A percentile compares a stretch with the other conserved stretches of the same genome.
These are phyloP conservation scores for Phenganax marumi DNA, from an alignment of 92 coral and sea anemone genomes.

Conservation along the genomic window DNA sequence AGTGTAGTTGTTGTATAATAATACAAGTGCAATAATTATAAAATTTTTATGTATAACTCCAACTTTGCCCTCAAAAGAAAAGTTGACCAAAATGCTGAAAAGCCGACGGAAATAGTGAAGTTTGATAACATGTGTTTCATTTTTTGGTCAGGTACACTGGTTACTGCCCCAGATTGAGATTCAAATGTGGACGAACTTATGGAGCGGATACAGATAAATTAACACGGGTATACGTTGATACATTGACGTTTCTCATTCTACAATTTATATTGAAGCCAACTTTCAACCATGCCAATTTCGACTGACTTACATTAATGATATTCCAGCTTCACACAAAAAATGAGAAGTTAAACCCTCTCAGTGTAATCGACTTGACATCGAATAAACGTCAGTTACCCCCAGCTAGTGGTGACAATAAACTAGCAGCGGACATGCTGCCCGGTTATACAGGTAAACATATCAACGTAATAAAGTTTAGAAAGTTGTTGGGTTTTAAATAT, in stretches of 20 bases:
- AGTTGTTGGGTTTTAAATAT: too few relatives aligned
- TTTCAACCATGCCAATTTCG: background rate
- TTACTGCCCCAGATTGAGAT: conserved; percentile 86
- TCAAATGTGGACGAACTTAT: conserved; percentile 93
- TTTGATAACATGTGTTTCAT: too few relatives aligned
- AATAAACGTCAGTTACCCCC: conserved; percentile 67
- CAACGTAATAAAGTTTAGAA: background rate
- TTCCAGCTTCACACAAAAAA: conserved; percentile 84
- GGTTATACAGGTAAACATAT: conserved; percentile 82
- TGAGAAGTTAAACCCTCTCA: conserved; percentile 74
- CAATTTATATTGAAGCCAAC: background rate
- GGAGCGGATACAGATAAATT: conserved; percentile 95
- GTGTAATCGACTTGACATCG: conserved; percentile 55
- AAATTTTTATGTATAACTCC: background rate
- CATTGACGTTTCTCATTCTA: background rate
- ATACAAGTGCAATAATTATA: background rate
- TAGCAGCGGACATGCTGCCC: conserved; percentile 80
- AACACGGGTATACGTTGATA: conserved; percentile 71
- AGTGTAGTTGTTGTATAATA: background rate
- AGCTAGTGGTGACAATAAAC: conserved; percentile 88
- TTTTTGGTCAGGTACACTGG: conserved; percentile 75
- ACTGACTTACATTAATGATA: background rate
- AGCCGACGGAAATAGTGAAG: too few relatives aligned
- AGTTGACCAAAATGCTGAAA: too few relatives aligned
- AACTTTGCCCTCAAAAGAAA: too few relatives aligned